phyloP scores from a whole-genome alignment of 2,113 vertebrate genomes.

The Arvicanthis niloticus region DNA sequence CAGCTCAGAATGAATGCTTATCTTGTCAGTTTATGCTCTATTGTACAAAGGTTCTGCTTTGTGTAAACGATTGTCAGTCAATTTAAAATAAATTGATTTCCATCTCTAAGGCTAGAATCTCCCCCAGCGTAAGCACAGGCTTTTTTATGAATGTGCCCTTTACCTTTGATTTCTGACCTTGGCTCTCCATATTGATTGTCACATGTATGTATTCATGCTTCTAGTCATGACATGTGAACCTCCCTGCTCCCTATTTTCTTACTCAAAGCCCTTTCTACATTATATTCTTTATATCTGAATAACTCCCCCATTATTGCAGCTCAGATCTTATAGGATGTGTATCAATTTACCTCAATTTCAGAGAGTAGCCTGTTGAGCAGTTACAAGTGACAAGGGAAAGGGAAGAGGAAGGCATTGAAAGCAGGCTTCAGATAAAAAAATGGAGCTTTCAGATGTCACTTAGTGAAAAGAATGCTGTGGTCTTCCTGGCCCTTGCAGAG shows the following conservation, averaged over 20 bases:
- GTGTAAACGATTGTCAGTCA: constrained; percentile 66
- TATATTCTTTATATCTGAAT: constrained; percentile 18
- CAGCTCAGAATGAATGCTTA: constrained; percentile 57
- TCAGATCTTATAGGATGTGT: not conserved
- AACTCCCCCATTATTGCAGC: not conserved
- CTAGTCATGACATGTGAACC: not conserved
- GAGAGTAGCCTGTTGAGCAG: not conserved
- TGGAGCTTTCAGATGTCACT: not conserved
- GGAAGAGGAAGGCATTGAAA: not conserved
- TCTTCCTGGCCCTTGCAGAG: not conserved
- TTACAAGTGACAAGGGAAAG: not conserved
- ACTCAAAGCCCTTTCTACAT: not conserved
- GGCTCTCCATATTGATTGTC: not conserved
- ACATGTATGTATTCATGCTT: not conserved
- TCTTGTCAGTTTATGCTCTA: constrained; percentile 45
- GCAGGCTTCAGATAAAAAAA: not conserved
- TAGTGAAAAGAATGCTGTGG: constrained; percentile 22
- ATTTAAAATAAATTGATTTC: constrained; percentile 49
- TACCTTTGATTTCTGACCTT: constrained; percentile 59
- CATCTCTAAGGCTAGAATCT: not conserved
- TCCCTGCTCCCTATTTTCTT: constrained; percentile 42
- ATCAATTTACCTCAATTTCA: constrained; percentile 45
- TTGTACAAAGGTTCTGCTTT: constrained; percentile 66
- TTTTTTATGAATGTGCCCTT: constrained; percentile 16
- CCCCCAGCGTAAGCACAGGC: not conserved